Percentiles rank a stretch among this genome's conserved stretches.
Evolutionary conservation across 2,113 vertebrate genomes (phyloP).

Genomic region (Neolamprologus brichardi): DNA sequence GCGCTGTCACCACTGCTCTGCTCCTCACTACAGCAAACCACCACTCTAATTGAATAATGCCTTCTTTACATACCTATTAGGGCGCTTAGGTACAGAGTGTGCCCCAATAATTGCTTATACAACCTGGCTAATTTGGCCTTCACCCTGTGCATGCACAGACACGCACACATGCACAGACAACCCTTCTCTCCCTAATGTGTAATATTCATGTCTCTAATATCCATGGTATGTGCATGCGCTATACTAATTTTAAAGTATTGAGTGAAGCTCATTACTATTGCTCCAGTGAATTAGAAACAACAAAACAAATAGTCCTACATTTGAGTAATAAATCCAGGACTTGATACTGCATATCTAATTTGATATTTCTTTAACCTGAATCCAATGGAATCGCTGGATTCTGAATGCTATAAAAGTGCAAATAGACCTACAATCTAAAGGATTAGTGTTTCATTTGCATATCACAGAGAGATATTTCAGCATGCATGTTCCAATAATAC

Average conservation of each 20-base stretch:
- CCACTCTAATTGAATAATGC: constrained; percentile 87
- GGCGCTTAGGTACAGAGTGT: constrained; percentile 71
- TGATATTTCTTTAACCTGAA: constrained; percentile 45
- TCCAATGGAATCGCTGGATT: constrained; percentile 41
- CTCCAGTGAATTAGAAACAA: constrained; percentile 10
- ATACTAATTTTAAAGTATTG: constrained; percentile 22
- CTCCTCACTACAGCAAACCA: constrained; percentile 72
- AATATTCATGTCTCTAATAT: constrained; percentile 57
- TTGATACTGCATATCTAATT: constrained; percentile 45
- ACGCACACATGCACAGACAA: background rate
- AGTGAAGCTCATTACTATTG: constrained; percentile 34
- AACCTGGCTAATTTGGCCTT: constrained; percentile 71
- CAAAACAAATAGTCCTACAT: constrained; percentile 42
- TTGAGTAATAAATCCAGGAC: constrained; percentile 35
- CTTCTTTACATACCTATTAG: constrained; percentile 75
- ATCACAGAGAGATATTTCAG: constrained; percentile 55
- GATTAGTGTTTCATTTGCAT: constrained; percentile 63
- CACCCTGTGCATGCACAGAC: constrained; percentile 19
- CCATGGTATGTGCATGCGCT: background rate
- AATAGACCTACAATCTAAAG: constrained; percentile 44
- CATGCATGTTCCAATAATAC: constrained; percentile 50
- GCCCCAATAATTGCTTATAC: constrained; percentile 74
- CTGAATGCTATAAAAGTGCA: constrained; percentile 42
- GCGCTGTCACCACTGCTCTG: constrained; percentile 74
- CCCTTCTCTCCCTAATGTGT: background rate